Conservation (phyloP, 2,113 vertebrate species). For the Synchiropus splendidus region DNA sequence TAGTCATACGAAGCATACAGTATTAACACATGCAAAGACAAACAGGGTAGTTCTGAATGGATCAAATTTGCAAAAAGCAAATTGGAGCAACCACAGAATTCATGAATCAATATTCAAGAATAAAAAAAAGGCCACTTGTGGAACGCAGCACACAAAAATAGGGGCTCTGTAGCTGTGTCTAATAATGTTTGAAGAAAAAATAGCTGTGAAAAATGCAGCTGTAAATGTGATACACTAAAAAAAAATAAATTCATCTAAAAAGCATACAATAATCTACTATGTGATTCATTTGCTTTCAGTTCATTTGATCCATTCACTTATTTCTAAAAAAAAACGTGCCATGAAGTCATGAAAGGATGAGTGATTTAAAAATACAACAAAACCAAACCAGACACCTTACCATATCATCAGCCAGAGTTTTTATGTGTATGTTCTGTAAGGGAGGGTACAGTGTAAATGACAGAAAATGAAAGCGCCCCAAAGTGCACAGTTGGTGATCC, state of each 20-base stretch:
- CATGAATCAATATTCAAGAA: too few relatives aligned
- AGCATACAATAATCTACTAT: too few relatives aligned
- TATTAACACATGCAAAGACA: constrained; percentile 6
- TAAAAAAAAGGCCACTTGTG: too few relatives aligned
- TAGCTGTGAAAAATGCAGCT: too few relatives aligned
- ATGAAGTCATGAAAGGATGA: constrained; percentile 28
- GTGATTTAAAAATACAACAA: constrained; percentile 29
- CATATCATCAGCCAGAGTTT: constrained; percentile 99
- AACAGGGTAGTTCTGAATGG: constrained; percentile 29
- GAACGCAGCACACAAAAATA: too few relatives aligned
- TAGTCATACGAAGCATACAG: constrained; percentile 24
- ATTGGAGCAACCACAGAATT: too few relatives aligned
- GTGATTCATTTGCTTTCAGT: background rate
- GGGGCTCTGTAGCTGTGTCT: too few relatives aligned
- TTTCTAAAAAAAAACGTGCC: constrained; percentile 25
- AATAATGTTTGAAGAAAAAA: too few relatives aligned
- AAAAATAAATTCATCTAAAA: too few relatives aligned
- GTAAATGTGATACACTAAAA: too few relatives aligned
- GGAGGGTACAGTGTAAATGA: constrained; percentile 70
- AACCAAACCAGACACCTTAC: constrained; percentile 79
- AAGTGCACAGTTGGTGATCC: constrained; percentile 26
- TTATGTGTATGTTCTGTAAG: constrained; percentile 98
- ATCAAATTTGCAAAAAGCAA: constrained; percentile 30
- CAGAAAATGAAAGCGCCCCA: constrained; percentile 46
- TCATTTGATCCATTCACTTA: constrained; percentile 51